Percentiles rank a stretch among this genome's conserved stretches.
phyloP scores from a whole-genome alignment of 2,888 invertebrate species.

The Alcis repandata region DNA sequence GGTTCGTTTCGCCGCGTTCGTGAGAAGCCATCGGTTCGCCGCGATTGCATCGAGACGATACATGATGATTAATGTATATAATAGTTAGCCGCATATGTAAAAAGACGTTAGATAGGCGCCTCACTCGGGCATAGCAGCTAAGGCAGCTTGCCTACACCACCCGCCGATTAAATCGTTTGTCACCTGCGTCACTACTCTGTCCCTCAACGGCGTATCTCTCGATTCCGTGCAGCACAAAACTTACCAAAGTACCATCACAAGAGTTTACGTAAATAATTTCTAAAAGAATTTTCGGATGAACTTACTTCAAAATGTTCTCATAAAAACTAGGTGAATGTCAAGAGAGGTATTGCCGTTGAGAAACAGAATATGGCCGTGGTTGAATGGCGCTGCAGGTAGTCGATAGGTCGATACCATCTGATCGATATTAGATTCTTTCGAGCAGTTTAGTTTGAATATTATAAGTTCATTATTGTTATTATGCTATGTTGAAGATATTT shows the following conservation, averaged over 20 bases:
- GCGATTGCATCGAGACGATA: slow-evolving; percentile 81
- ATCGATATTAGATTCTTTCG: slow-evolving; percentile 84
- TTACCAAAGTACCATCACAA: neutral
- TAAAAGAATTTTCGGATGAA: slow-evolving; percentile 1
- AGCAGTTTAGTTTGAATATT: slow-evolving; percentile 78
- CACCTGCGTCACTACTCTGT: slow-evolving; percentile 41
- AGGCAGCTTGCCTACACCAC: slow-evolving; percentile 48
- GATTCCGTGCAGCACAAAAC: neutral
- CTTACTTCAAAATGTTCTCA: neutral
- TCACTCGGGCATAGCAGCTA: slow-evolving; percentile 61
- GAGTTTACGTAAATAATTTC: slow-evolving; percentile 10
- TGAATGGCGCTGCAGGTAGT: slow-evolving; percentile 63
- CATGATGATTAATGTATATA: slow-evolving; percentile 81
- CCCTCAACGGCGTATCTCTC: slow-evolving; percentile 34
- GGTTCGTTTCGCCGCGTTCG: slow-evolving; percentile 81
- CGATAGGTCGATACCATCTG: slow-evolving; percentile 82
- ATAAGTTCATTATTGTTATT: slow-evolving; percentile 80
- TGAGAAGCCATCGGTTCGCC: slow-evolving; percentile 86
- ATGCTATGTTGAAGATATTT: slow-evolving; percentile 75
- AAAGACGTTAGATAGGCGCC: slow-evolving; percentile 73
- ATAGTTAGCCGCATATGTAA: slow-evolving; percentile 85
- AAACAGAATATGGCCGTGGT: slow-evolving; percentile 53
- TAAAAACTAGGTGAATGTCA: neutral
- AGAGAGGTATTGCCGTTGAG: slow-evolving; percentile 41
- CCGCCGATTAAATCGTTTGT: slow-evolving; percentile 26